Evolutionary conservation across 2,113 vertebrate species (phyloP).

Genomic region (Oreotrochilus melanogaster): DNA sequence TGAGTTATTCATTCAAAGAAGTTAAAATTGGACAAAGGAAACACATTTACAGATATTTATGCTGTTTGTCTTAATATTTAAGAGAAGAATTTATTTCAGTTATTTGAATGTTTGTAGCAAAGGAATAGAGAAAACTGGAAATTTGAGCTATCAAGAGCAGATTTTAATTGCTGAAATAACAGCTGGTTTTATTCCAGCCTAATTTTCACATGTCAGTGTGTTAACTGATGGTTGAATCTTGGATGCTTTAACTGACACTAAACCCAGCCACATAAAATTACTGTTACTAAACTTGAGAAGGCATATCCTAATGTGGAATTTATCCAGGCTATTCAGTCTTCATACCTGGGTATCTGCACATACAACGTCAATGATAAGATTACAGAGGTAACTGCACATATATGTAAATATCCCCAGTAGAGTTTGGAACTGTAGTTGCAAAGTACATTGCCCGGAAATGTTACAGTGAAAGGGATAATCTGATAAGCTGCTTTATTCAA

Average conservation of each 20-base stretch:
- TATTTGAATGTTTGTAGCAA: not conserved
- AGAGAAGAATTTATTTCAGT: not conserved
- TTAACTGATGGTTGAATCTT: not conserved
- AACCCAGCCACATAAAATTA: not conserved
- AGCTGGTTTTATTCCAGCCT: not conserved
- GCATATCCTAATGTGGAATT: not conserved
- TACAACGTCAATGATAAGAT: not conserved
- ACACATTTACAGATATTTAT: not conserved
- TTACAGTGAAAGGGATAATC: not conserved
- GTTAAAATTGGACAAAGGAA: not conserved
- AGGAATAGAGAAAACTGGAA: not conserved
- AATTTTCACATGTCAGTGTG: not conserved
- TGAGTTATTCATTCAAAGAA: not conserved
- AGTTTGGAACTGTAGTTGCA: not conserved
- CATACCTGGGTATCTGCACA: not conserved
- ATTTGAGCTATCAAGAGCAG: not conserved
- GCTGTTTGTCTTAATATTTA: not conserved
- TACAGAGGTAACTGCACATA: not conserved
- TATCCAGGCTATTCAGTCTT: not conserved
- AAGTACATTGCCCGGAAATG: not conserved
- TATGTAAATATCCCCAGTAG: not conserved
- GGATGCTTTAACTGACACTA: not conserved
- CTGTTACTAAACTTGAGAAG: not conserved
- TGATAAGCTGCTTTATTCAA: not conserved
- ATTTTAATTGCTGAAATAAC: not conserved